Evolutionary conservation across 92 coral and sea anemone species (phyloP).

Genomic region (Epizoanthus illoricatus): DNA sequence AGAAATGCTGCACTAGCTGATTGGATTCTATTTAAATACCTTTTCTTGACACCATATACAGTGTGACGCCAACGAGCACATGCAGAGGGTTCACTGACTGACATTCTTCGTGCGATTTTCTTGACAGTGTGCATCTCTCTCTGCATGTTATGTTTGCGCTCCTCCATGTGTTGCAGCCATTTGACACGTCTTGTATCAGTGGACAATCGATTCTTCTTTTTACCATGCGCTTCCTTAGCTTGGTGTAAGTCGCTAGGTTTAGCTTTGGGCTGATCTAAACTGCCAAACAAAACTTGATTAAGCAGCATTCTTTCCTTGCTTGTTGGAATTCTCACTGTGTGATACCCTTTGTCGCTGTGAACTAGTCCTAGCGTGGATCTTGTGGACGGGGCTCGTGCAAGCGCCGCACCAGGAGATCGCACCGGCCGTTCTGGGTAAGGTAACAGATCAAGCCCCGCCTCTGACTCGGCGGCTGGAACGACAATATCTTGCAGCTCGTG

Average conservation of each 20-base stretch:
- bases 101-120: conserved; percentile 14
- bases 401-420: not conserved
- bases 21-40: not conserved
- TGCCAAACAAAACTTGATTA: conserved; percentile 19
- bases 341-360: conserved; percentile 37
- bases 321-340: conserved; percentile 5
- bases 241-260: not conserved
- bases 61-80: conserved; percentile 5
- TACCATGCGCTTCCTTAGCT: not conserved
- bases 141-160: conserved; percentile 19
- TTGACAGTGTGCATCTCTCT: conserved; percentile 11
- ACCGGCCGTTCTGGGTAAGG: conserved; percentile 8
- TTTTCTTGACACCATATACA: not conserved
- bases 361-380: conserved; percentile 27
- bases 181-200: conserved; percentile 12
- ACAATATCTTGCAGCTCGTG: conserved; percentile 14
- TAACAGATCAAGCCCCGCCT: conserved; percentile 10
- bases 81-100: not conserved
- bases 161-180: conserved; percentile 22
- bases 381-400: conserved; percentile 18
- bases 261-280: not conserved
- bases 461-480: conserved; percentile 6
- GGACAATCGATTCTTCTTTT: not conserved
- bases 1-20: not conserved
- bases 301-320: conserved; percentile 13